Evolutionary conservation across 2,113 vertebrate genomes (phyloP), one percentile per base, ranked within the genome.

Genomic region (Saiga tatarica): DNA sequence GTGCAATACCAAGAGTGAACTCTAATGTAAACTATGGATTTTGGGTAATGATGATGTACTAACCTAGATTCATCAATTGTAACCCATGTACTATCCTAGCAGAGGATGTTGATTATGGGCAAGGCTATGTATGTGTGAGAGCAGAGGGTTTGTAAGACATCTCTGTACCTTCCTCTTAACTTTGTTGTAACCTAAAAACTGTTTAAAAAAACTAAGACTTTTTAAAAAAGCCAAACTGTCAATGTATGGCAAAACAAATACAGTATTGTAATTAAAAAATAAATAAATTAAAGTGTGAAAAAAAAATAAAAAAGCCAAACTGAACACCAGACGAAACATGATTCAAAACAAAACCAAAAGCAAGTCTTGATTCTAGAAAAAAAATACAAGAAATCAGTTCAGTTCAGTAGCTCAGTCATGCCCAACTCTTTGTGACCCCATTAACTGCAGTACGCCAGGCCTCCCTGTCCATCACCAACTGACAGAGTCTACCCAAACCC

Each of bases 401-500:
- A 36, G 33, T 67, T 71, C 67, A 71, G 67, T 39, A 0, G 0
- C n/a, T 71, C n/a, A 71, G 67, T 36, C 2, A 1, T 71, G 67
- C 36, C 67, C 1, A 1, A 71, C 67, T 71, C 67, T 36, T 67
- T 23, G n/a, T 0, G 0, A 71, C 2, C 16, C 64, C 17, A 21
- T 71, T n/a, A 36, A 71, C 1, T 0, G 0, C 67, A 71, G 67
- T 16, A 39, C 3, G 5, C 64, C n/a, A 71, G 67, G n/a, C n/a
- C 10, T 39, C 19, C 67, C n/a, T 39, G 67, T 71, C n/a, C 67
- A 71, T 71, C n/a, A 71, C 19, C 19, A 71, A 12, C n/a, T 39
- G 0, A n/a, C 10, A 0, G 67, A 39, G 10, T 6, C 10, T 1
- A 23, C 19, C 9, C n/a, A 23, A 71, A 71, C 19, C 2, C 19